These are phyloP conservation scores for Cactoblastis cactorum DNA, from an alignment of 2,888 invertebrate genomes.

Conservation along the genomic window DNA sequence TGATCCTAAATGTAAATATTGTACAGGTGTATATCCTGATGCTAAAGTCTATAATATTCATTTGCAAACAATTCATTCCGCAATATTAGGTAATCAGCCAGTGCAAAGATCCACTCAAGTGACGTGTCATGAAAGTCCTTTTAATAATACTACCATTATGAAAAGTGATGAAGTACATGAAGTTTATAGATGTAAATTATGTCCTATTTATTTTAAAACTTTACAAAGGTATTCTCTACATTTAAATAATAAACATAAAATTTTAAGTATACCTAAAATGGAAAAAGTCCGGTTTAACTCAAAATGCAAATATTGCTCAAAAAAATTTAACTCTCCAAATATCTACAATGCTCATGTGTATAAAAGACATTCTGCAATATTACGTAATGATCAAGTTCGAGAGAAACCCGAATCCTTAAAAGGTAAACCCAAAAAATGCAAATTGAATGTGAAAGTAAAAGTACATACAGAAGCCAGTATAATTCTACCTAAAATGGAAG, in stretches of 20 bases:
- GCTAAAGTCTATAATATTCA: constrained; percentile 18
- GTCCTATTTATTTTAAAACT: neutral
- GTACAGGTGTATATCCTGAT: constrained; percentile 25
- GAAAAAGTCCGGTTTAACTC: neutral
- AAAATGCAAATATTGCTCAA: neutral
- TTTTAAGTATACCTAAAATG: neutral
- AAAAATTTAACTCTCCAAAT: neutral
- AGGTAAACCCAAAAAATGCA: neutral
- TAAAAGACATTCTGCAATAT: neutral
- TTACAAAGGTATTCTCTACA: neutral
- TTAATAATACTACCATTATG: neutral
- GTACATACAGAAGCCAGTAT: neutral
- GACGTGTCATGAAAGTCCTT: neutral
- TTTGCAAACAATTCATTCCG: neutral
- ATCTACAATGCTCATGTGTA: neutral
- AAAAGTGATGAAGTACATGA: neutral
- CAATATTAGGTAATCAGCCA: neutral
- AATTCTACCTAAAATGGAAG: neutral
- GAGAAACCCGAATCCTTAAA: neutral
- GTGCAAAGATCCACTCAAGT: neutral
- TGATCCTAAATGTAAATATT: constrained; percentile 40
- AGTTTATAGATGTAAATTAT: neutral
- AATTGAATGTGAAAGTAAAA: neutral
- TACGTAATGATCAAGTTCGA: neutral
- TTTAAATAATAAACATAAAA: neutral